phyloP scores from a whole-genome alignment of 2,113 vertebrate genomes.

The Beaufortia kweichowensis region DNA sequence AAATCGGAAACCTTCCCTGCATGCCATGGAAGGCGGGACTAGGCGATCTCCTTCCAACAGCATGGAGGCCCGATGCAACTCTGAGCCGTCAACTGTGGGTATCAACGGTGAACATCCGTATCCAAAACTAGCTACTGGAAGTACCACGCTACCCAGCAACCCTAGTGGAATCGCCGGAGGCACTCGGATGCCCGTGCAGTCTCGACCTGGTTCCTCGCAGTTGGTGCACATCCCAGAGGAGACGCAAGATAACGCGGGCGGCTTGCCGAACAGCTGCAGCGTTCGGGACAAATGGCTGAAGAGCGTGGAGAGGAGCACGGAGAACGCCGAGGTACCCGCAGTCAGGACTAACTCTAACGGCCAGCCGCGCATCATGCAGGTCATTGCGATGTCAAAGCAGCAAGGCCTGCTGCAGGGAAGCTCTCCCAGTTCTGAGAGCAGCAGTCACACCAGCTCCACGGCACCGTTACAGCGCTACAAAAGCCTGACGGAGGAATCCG shows the following conservation, averaged over 20 bases:
- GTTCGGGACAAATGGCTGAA: slow-evolving; percentile 90
- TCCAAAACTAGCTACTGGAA: slow-evolving; percentile 85
- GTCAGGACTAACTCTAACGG: slow-evolving; percentile 82
- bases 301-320: slow-evolving; percentile 84
- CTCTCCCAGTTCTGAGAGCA: slow-evolving; percentile 83
- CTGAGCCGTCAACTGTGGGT: slow-evolving; percentile 82
- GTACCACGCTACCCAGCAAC: slow-evolving; percentile 81
- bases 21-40: slow-evolving; percentile 81
- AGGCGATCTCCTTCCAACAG: slow-evolving; percentile 83
- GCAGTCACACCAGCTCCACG: slow-evolving; percentile 80
- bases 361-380: slow-evolving; percentile 93
- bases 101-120: slow-evolving; percentile 86
- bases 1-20: slow-evolving; percentile 85
- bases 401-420: slow-evolving; percentile 92
- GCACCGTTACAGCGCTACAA: slow-evolving; percentile 75
- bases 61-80: slow-evolving; percentile 88
- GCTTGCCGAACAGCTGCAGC: slow-evolving; percentile 78
- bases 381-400: slow-evolving; percentile 97
- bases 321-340: slow-evolving; percentile 35
- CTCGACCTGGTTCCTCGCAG: slow-evolving; percentile 93
- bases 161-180: slow-evolving; percentile 87
- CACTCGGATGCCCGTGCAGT: slow-evolving; percentile 86
- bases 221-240: slow-evolving; percentile 97
- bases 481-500: slow-evolving; percentile 81
- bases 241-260: slow-evolving; percentile 82